These are phyloP conservation scores for Octodonta nipae DNA, from an alignment of 2,888 invertebrate genomes.

Conservation along the genomic window DNA sequence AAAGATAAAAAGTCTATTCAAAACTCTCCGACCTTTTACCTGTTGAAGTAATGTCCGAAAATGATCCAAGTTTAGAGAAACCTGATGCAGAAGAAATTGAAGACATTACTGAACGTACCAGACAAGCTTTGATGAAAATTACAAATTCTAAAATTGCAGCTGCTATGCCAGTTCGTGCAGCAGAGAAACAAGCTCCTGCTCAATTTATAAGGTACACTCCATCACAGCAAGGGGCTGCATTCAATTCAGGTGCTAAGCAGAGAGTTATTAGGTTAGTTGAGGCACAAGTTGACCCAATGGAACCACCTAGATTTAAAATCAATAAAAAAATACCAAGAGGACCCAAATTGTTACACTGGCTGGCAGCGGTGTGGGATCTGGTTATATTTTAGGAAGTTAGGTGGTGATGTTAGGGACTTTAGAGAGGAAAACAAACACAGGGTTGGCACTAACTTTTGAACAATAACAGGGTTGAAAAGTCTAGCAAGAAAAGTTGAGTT, in stretches of 20 bases:
- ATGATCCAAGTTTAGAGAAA: slow-evolving; percentile 79
- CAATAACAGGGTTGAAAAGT: too few relatives aligned
- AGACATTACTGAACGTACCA: slow-evolving; percentile 81
- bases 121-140: slow-evolving; percentile 74
- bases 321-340: slow-evolving; percentile 98
- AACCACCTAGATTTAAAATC: slow-evolving; percentile 94
- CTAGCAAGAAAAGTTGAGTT: too few relatives aligned
- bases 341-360: too few relatives aligned
- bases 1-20: slow-evolving; percentile 92
- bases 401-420: too few relatives aligned
- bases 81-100: slow-evolving; percentile 77
- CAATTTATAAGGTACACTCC: slow-evolving; percentile 98
- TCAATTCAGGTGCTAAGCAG: slow-evolving; percentile 95
- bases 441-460: too few relatives aligned
- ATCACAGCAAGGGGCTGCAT: slow-evolving; percentile 86
- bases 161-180: slow-evolving; percentile 90
- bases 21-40: slow-evolving; percentile 87
- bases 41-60: slow-evolving; percentile 77
- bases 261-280: slow-evolving; percentile 92
- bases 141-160: slow-evolving; percentile 85
- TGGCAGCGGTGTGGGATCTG: too few relatives aligned
- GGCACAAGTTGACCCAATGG: slow-evolving; percentile 92
- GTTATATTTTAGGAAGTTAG: too few relatives aligned
- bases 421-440: too few relatives aligned
- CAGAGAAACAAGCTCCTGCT: slow-evolving; percentile 83